phyloP scores from a whole-genome alignment of 2,888 invertebrate genomes.

The Prosopocoilus inquinatus region DNA sequence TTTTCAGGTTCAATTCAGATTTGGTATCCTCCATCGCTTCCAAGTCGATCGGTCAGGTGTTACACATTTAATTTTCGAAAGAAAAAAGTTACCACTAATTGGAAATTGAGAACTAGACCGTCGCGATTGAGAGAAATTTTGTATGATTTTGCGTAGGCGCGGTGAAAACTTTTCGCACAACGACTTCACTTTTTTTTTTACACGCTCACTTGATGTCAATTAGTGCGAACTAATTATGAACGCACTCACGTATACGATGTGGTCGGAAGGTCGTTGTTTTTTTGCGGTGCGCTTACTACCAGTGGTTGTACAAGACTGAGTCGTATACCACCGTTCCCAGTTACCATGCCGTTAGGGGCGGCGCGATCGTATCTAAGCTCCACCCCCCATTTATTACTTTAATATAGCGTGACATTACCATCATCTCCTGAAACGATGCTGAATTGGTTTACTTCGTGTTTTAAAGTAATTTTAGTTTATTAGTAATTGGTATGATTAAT shows the following conservation, averaged over 20 bases:
- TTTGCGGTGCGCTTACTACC: constrained; percentile 2
- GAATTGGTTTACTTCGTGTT: background rate
- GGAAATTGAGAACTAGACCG: background rate
- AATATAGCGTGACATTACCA: constrained; percentile 24
- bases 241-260: constrained; percentile 2
- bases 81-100: background rate
- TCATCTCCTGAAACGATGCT: constrained; percentile 7
- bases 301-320: constrained; percentile 14
- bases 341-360: constrained; percentile 33
- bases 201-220: too few species aligned
- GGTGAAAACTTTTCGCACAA: too few species aligned
- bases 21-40: constrained; percentile 42
- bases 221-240: background rate
- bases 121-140: background rate
- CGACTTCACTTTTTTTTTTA: too few species aligned
- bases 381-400: constrained; percentile 32
- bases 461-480: constrained; percentile 9
- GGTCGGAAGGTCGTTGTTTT: constrained; percentile 4
- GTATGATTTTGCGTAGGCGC: too few species aligned
- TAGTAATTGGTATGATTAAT: background rate
- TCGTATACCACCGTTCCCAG: constrained; percentile 12
- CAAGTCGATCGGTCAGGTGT: background rate
- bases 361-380: constrained; percentile 29
- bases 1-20: constrained; percentile 52
- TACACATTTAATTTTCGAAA: background rate